Base-by-base conservation (phyloP, 2,113 vertebrate genomes). In the Dasypus novemcinctus region DNA sequence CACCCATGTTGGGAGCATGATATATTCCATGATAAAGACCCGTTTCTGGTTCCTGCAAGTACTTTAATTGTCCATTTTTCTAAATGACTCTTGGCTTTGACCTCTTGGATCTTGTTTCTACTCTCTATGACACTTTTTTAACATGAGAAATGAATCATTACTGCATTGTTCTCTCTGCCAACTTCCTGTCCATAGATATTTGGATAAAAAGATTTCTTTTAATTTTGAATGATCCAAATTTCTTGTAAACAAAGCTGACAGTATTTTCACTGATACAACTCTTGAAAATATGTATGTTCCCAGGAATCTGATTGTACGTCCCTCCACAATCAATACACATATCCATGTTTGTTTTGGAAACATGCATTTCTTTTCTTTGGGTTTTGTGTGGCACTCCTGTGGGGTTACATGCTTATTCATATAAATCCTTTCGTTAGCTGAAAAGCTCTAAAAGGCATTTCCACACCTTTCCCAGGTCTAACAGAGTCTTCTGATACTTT, bases 1-100 rank as follows among this genome's bases (percentile, higher is more conserved):
- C 9, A 25, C 7, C 14, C 59, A 29, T 27, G 12, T 20, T 12
- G 23, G 3, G 1, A 49, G 1, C 5, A 29, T 1, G 9, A 8
- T 27, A 13, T 33, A 4, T 11, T 46, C 13, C 5, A 82, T 49
- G 5, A 21, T 33, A 49, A 78, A 49, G 9, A 46, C 2, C 2
- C 36, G 4, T 3, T 38, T 74, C 78, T 54, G 7, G 21, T 36
- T 7, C 5, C 2, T 14, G 8, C 36, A 7, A 41, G 27, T 36
- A 8, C 5, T 76, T 63, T 92, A 74, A 31, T 68, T 52, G 11
- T 69, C 10, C 3, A 14, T 78, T 95, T 46, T 14, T 43, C 41
- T 43, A 85, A 57, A n/a, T 63, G 23, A 4, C 3, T 54, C 10
- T 74, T 49, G 64, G 6, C 20, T 87, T 5, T 27, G 4, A 23